Base-by-base conservation (phyloP, 2,888 invertebrate genomes). In the Diaprepes abbreviatus region DNA sequence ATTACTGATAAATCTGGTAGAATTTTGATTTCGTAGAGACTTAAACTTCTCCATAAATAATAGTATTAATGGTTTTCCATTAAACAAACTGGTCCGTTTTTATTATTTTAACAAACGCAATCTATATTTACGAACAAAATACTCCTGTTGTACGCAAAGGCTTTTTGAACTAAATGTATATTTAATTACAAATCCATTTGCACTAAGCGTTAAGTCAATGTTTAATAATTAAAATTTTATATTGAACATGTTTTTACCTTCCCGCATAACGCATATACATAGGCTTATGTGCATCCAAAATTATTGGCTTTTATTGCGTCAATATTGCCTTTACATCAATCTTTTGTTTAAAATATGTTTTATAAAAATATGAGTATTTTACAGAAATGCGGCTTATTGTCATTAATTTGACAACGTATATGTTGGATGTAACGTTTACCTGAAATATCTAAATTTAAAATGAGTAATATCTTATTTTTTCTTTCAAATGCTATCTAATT, bases 141-240 rank as follows among this genome's bases (percentile, higher is more conserved):
- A 55, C 14, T 31, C 2, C 16, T 1, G 24, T 12, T 36, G 38
- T 45, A 50, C 50, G 48, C 28, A 38, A 40, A 21, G 55, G 62
- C 35, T 35, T 57, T 57, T 66, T 62, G 45, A 62, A 50, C 28
- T 40, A 66, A 66, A 70, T 70, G 66, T 62, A 66, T 70, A 66
- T 70, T 70, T 70, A 70, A 70, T 70, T 66, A 57, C 57, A 40
- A 52, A 59, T 70, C 66, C 70, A 70, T 70, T 70, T 66, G 59
- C 59, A 38, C 52, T 50, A 64, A 58, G 60, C 16, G 38, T 16
- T 33, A 60, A 60, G 63, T 66, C 54, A 65, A 45, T 48, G 45
- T 45, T 38, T 31, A 33, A 33, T 52, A 52, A 64, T 64, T 54
- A 55, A 55, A 68, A 58, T 33, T 40, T 31, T 17, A 45, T 57